These are phyloP conservation scores for Amblyteles armatorius DNA, from an alignment of 2,888 invertebrate species.

Conservation along the genomic window DNA sequence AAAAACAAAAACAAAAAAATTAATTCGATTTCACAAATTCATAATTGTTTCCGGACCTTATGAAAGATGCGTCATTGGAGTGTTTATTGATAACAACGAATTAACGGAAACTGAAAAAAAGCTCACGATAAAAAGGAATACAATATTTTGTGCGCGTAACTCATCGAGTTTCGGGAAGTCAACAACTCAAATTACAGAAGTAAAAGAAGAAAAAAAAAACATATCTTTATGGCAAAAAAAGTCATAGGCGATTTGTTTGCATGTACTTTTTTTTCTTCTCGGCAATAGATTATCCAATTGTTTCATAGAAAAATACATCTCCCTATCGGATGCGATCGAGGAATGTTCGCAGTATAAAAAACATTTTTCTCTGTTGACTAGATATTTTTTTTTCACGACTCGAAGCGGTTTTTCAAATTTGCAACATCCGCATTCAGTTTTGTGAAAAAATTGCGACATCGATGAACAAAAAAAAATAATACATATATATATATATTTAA, in stretches of 20 bases:
- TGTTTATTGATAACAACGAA: conserved; percentile 40
- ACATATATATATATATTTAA: not conserved
- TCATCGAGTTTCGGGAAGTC: conserved; percentile 56
- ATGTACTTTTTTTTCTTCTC: conserved; percentile 30
- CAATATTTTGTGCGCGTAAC: conserved; percentile 62
- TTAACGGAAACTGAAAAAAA: conserved; percentile 30
- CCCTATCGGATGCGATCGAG: conserved; percentile 61
- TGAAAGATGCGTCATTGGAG: conserved; percentile 14
- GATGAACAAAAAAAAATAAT: conserved; percentile 39
- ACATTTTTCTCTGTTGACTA: conserved; percentile 67
- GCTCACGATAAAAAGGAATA: conserved; percentile 18
- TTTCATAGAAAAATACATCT: conserved; percentile 66
- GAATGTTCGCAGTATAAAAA: conserved; percentile 71
- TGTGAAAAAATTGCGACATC: conserved; percentile 27
- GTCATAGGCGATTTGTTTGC: conserved; percentile 48
- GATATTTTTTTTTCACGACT: conserved; percentile 56
- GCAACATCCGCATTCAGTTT: conserved; percentile 41
- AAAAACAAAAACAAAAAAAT: conserved; percentile 27
- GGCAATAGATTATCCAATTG: conserved; percentile 63
- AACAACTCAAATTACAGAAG: conserved; percentile 46
- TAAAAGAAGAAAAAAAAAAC: conserved; percentile 52
- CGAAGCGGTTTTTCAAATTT: conserved; percentile 48
- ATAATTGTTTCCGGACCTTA: conserved; percentile 15
- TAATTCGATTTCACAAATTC: conserved; percentile 10
- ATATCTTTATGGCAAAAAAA: conserved; percentile 54